A percentile compares a stretch with the other conserved stretches of the same genome.
Conservation (phyloP, 2,113 vertebrate species). For the Cephalopholis sonnerati region DNA sequence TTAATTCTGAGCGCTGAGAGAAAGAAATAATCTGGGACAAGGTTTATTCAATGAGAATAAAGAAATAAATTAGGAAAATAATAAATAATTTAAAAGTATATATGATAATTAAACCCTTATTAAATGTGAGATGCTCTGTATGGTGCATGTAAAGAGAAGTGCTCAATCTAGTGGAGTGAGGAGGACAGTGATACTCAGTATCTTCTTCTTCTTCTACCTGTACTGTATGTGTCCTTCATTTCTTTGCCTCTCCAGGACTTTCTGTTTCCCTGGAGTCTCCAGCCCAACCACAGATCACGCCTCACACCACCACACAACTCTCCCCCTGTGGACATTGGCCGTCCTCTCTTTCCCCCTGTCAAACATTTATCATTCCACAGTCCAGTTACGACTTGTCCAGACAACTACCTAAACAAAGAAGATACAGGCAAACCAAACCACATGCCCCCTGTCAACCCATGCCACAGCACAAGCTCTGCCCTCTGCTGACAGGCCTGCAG, state of each 20-base stretch:
- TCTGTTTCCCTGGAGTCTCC: constrained; percentile 78
- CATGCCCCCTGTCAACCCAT: constrained; percentile 49
- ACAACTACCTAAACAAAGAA: constrained; percentile 24
- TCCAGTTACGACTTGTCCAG: constrained; percentile 54
- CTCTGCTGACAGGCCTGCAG: constrained; percentile 67
- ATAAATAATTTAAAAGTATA: neutral
- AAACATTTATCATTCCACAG: constrained; percentile 70
- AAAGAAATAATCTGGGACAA: neutral
- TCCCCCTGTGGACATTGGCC: constrained; percentile 28
- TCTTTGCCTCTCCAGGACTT: constrained; percentile 76
- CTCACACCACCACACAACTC: neutral
- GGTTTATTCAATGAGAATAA: neutral
- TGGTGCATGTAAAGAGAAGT: neutral
- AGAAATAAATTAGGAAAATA: neutral
- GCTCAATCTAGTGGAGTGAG: neutral
- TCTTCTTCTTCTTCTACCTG: neutral
- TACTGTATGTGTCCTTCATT: neutral
- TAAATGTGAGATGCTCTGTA: neutral
- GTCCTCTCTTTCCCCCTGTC: constrained; percentile 77
- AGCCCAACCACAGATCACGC: constrained; percentile 45
- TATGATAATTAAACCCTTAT: neutral
- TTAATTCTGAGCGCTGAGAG: neutral
- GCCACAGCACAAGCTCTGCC: constrained; percentile 56
- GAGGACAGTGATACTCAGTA: neutral
- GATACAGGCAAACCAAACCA: constrained; percentile 20